Percentiles rank a stretch among this genome's conserved stretches.
These are phyloP conservation scores for Lottia scabra DNA, from an alignment of 2,888 invertebrate species.

Conservation along the genomic window DNA sequence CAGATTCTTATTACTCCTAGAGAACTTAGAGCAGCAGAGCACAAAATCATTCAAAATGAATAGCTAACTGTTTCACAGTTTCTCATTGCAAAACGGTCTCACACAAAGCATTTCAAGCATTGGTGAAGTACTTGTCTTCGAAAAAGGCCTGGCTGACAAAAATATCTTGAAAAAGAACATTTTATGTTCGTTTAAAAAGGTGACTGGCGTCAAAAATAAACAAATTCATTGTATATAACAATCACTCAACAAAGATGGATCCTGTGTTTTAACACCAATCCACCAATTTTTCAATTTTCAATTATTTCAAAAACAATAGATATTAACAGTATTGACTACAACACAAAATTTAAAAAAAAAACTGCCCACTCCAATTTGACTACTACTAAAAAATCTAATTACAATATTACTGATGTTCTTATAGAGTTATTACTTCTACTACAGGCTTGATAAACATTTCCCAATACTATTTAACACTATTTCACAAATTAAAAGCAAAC, in stretches of 20 bases:
- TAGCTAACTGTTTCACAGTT: conserved; percentile 40
- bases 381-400: too few relatives aligned
- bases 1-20: too few relatives aligned
- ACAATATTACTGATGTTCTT: too few relatives aligned
- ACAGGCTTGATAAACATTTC: too few relatives aligned
- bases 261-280: conserved; percentile 18
- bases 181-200: conserved; percentile 35
- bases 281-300: conserved; percentile 16
- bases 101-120: conserved; percentile 20
- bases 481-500: too few relatives aligned
- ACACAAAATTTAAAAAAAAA: not conserved
- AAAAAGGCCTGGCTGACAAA: conserved; percentile 16
- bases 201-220: conserved; percentile 25
- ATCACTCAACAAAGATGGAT: conserved; percentile 19
- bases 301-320: conserved; percentile 22
- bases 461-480: too few relatives aligned
- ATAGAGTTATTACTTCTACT: too few relatives aligned
- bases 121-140: conserved; percentile 8
- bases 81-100: conserved; percentile 13
- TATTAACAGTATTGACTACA: conserved; percentile 18
- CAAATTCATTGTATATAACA: conserved; percentile 25
- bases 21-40: not conserved
- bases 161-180: conserved; percentile 43
- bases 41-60: conserved; percentile 4
- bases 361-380: not conserved